phyloP scores from a whole-genome alignment of 2,888 invertebrate species.

The Rhogogaster chlorosoma region DNA sequence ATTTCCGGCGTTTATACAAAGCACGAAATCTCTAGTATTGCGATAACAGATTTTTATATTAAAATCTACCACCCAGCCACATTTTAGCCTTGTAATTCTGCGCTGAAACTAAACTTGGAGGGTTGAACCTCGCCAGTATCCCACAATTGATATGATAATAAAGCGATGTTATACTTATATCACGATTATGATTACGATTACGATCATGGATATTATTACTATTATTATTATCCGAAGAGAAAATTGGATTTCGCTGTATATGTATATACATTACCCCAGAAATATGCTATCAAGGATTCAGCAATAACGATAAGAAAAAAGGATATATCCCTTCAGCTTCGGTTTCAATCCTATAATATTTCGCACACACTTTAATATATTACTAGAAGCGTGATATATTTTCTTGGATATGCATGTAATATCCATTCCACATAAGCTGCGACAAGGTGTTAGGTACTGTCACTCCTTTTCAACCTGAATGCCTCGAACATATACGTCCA shows the following conservation, averaged over 20 bases:
- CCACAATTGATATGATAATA: constrained; percentile 9
- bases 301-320: not conserved
- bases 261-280: not conserved
- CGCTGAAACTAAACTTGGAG: not conserved
- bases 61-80: not conserved
- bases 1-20: not conserved
- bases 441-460: constrained; percentile 12
- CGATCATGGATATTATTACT: not conserved
- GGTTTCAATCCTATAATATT: not conserved
- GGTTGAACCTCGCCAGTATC: not conserved
- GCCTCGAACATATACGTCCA: not conserved
- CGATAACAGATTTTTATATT: not conserved
- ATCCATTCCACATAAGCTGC: not conserved
- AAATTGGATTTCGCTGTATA: not conserved
- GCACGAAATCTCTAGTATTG: too few relatives aligned
- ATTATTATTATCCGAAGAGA: not conserved
- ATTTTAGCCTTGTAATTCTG: not conserved
- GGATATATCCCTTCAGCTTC: not conserved
- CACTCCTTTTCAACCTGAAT: constrained; percentile 43
- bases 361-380: not conserved
- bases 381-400: not conserved
- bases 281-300: constrained; percentile 9
- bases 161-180: not conserved
- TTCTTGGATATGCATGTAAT: not conserved
- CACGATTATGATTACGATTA: constrained; percentile 9